These are phyloP conservation scores for Copsychus sechellarum DNA, from an alignment of 2,113 vertebrate genomes.

Conservation along the genomic window DNA sequence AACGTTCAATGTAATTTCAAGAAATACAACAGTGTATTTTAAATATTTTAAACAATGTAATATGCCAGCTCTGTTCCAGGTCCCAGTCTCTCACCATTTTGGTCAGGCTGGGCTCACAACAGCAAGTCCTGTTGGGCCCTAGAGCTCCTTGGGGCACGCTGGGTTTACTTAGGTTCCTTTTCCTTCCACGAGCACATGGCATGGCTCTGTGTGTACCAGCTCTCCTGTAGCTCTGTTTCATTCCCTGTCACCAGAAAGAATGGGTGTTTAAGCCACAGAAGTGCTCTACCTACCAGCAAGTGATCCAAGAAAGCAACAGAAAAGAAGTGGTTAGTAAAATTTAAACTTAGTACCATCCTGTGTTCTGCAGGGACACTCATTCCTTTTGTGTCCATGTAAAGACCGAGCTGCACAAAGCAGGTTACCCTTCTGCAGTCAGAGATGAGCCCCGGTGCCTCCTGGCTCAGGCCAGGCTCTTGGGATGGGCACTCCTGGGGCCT, in stretches of 20 bases:
- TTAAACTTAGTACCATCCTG: background rate
- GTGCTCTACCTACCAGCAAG: fast-evolving
- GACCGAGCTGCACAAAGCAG: background rate
- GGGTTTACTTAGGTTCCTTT: background rate
- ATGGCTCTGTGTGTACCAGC: background rate
- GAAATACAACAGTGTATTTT: background rate
- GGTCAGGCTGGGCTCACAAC: background rate
- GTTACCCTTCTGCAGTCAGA: fast-evolving
- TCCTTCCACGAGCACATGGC: background rate
- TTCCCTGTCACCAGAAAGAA: background rate
- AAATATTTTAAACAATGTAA: background rate
- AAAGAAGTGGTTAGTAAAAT: background rate
- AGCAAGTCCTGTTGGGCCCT: background rate
- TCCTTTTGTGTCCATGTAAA: background rate
- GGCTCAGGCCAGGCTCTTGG: background rate
- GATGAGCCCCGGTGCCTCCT: background rate
- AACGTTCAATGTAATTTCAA: background rate
- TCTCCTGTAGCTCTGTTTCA: background rate
- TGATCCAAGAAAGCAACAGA: background rate
- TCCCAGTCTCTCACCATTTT: background rate
- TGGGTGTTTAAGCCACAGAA: background rate
- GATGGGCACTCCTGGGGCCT: background rate
- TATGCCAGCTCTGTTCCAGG: background rate
- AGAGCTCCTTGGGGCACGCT: background rate
- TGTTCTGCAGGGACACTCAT: background rate